Evolutionary conservation across 1,140 invertebrate species (phyloP).

Genomic region (Drosophila carrolli): DNA sequence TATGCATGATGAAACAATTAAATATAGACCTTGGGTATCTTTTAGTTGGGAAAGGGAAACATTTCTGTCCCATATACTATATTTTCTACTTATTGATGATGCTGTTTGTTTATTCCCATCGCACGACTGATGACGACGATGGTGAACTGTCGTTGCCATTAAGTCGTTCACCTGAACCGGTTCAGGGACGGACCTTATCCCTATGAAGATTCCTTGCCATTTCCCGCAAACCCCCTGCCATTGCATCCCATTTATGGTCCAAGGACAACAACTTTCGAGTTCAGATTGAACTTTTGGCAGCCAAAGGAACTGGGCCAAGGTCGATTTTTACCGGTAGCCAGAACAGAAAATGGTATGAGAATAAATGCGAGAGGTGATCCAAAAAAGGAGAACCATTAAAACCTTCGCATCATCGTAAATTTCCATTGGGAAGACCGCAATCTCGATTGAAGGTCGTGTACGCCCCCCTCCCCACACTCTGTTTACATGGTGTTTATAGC

Average conservation of each 20-base stretch:
- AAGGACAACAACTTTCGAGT: constrained; percentile 80
- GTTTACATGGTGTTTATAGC: constrained; percentile 10
- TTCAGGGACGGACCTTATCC: constrained; percentile 64
- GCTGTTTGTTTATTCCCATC: constrained; percentile 45
- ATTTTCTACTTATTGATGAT: constrained; percentile 48
- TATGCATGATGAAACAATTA: no score
- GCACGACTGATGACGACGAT: constrained; percentile 26
- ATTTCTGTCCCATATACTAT: constrained; percentile 39
- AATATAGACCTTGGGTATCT: constrained; percentile 14
- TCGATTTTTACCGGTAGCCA: constrained; percentile 36
- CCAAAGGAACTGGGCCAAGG: constrained; percentile 74
- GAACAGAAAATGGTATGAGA: constrained; percentile 48
- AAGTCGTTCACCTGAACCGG: constrained; percentile 65
- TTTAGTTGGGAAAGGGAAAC: constrained; percentile 16
- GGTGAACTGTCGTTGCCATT: constrained; percentile 52
- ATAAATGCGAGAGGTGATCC: constrained; percentile 29
- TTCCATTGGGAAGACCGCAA: constrained; percentile 41
- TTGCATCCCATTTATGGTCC: constrained; percentile 23
- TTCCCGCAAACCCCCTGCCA: not conserved
- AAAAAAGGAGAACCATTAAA: constrained; percentile 7
- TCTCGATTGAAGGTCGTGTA: constrained; percentile 23
- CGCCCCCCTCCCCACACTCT: not conserved
- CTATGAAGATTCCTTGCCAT: constrained; percentile 5
- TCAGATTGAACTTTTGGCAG: constrained; percentile 70
- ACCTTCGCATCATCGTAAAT: constrained; percentile 49